Evolutionary conservation across 2,888 invertebrate species (phyloP), one percentile per base, ranked within the genome.

Genomic region (Pachycephus smyrnensis): DNA sequence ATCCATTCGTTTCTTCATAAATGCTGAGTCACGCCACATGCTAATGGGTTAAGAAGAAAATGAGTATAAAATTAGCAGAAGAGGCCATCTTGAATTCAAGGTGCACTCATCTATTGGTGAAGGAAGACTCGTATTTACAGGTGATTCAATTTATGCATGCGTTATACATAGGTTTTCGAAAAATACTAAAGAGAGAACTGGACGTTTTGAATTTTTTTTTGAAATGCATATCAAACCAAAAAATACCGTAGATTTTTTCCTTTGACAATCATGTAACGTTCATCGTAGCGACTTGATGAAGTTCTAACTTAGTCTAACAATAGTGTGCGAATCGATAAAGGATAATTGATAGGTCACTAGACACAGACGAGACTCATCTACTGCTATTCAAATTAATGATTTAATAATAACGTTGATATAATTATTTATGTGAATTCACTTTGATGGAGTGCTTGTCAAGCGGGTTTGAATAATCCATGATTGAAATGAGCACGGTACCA

Each of bases 351-450:
- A 71, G 71, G 32, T 71, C 71, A 31, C 33, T 31, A 71, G 30
- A 71, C 31, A 23, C 11, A 32, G 71, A 31, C 30, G 71, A 15
- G 15, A 23, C 55, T 55, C 55, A 55, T 55, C 55, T 55, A 55
- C 23, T 9, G 23, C 9, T 55, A 55, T 55, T 55, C 83, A 82
- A 86, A 87, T 87, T 85, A 86, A 87, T 87, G 86, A 86, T 86
- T 86, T 85, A 87, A 87, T 87, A 87, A 87, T 86, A 84, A 40
- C 73, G 75, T 79, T 82, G 85, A 87, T 87, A 85, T 87, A 88
- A 89, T 89, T 89, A 88, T 89, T 89, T 88, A 87, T 88, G 84
- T 86, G 86, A 89, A 89, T 87, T 84, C 84, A 85, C 85, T 86
- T 87, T 88, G 87, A 89, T 89, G 84, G 85, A 84, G 84, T 84